Percentiles rank a stretch among this genome's conserved stretches.
These are phyloP conservation scores for Catharus bicknelli DNA, from an alignment of 2,113 vertebrate genomes.

Conservation along the genomic window DNA sequence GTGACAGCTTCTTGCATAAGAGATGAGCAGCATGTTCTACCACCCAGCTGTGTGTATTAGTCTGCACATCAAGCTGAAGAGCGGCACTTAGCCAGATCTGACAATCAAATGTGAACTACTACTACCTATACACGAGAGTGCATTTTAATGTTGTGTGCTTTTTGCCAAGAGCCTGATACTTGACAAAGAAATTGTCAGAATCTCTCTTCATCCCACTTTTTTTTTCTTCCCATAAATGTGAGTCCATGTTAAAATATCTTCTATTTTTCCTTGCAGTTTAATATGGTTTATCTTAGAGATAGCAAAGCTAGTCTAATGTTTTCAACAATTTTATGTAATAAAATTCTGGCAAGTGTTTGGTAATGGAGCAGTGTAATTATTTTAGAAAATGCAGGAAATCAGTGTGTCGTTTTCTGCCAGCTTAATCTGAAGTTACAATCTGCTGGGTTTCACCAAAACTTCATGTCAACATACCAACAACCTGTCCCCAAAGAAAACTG, in stretches of 20 bases:
- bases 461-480: background rate
- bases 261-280: background rate
- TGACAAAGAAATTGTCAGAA: conserved; percentile 76
- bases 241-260: background rate
- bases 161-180: conserved; percentile 76
- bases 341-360: background rate
- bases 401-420: background rate
- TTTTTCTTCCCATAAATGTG: background rate
- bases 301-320: background rate
- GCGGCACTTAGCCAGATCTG: conserved; percentile 69
- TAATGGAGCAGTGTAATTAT: background rate
- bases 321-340: background rate
- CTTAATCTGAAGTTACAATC: conserved; percentile 9
- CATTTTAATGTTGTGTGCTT: conserved; percentile 80
- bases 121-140: conserved; percentile 60
- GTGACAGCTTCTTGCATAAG: conserved; percentile 81
- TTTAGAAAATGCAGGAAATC: background rate
- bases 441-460: background rate
- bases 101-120: conserved; percentile 53
- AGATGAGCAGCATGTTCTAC: conserved; percentile 73
- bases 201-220: background rate
- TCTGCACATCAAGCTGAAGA: conserved; percentile 69
- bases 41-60: conserved; percentile 79
- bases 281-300: background rate
- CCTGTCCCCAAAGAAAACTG: background rate